phyloP scores from a whole-genome alignment of 2,113 vertebrate genomes.

The Piaya cayana region DNA sequence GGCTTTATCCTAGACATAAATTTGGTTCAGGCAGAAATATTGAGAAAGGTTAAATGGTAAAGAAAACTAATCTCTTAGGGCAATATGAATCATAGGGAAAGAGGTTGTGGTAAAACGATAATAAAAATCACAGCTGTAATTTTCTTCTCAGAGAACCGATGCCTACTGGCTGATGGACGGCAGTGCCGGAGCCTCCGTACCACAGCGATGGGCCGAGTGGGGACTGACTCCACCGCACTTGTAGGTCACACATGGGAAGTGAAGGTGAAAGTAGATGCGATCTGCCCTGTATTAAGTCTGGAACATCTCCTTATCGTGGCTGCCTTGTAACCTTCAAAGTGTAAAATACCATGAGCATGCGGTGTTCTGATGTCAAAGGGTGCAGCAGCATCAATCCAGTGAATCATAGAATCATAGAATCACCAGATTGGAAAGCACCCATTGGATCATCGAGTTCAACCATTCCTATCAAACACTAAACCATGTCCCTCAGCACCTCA shows the following conservation, averaged over 20 bases:
- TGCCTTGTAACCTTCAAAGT: not conserved
- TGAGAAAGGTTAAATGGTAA: constrained; percentile 75
- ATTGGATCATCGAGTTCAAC: no score
- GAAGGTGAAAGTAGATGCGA: not conserved
- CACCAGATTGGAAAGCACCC: no score
- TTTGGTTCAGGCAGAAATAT: constrained; percentile 74
- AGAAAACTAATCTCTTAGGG: constrained; percentile 76
- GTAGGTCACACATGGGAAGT: not conserved
- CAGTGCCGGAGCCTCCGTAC: not conserved
- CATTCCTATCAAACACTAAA: no score
- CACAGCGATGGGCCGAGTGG: accelerated
- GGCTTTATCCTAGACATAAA: constrained; percentile 67
- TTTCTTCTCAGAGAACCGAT: constrained; percentile 31
- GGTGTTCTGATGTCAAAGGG: not conserved
- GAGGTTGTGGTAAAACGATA: constrained; percentile 50
- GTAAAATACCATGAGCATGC: accelerated
- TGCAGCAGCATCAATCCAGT: not conserved
- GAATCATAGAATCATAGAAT: no score
- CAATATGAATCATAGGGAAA: constrained; percentile 69
- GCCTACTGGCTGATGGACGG: not conserved
- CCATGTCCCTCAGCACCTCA: no score
- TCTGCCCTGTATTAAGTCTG: not conserved
- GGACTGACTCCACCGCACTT: accelerated
- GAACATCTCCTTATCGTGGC: not conserved
- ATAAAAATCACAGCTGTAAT: constrained; percentile 60